phyloP scores from a whole-genome alignment of 1,140 invertebrate species.

The Bombus fervidus region DNA sequence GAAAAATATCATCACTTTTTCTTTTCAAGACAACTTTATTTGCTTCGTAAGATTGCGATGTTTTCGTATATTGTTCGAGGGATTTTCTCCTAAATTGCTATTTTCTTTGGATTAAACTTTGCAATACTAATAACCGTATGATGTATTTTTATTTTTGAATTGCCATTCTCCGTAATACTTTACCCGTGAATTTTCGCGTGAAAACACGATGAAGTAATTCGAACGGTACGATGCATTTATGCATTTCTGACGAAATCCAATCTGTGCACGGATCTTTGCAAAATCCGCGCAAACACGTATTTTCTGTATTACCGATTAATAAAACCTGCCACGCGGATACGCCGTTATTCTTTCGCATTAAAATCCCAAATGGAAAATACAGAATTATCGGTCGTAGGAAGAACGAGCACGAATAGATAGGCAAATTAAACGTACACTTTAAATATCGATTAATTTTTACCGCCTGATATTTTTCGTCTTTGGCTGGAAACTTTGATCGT shows the following conservation, averaged over 20 bases:
- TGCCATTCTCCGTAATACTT: not conserved
- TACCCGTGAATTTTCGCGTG: conserved; percentile 7
- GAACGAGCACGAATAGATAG: not conserved
- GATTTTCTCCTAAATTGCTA: not conserved
- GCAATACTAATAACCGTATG: too few relatives aligned
- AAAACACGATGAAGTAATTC: not conserved
- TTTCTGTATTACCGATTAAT: conserved; percentile 2
- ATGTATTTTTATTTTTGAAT: not conserved
- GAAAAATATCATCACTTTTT: too few relatives aligned
- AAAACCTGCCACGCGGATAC: not conserved
- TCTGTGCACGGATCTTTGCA: not conserved
- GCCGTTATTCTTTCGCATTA: not conserved
- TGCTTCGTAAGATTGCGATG: too few relatives aligned
- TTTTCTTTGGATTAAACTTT: not conserved
- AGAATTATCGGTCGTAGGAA: not conserved
- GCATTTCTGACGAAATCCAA: conserved; percentile 29
- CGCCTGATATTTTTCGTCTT: too few relatives aligned
- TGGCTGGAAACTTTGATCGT: too few relatives aligned
- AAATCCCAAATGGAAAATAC: not conserved
- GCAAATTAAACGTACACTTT: not conserved
- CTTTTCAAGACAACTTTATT: too few relatives aligned
- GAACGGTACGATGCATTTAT: conserved; percentile 19
- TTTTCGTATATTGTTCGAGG: too few relatives aligned
- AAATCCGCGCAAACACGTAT: conserved; percentile 31
- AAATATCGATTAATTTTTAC: not conserved